Conservation (phyloP, 64 coral and sea anemone species). For the Dendronephthya gigantea region DNA sequence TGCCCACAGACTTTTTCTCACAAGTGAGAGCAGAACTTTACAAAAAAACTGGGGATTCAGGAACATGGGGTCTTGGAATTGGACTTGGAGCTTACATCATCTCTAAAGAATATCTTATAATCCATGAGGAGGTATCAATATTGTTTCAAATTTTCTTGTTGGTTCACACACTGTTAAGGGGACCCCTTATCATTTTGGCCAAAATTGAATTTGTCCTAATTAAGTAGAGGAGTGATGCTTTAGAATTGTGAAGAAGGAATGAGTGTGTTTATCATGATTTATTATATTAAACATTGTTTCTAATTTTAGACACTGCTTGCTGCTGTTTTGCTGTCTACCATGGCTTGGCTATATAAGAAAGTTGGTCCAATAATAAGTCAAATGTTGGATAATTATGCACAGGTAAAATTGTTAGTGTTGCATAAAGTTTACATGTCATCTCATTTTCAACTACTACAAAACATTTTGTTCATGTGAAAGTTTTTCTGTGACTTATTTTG, state of each 20-base stretch:
- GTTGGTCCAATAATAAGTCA: conserved; percentile 47
- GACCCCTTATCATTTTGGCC: too few relatives aligned
- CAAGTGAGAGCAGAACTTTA: neutral
- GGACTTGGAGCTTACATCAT: conserved; percentile 71
- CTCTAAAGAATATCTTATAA: conserved; percentile 69
- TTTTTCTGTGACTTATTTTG: too few relatives aligned
- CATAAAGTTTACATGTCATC: too few relatives aligned
- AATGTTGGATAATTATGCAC: conserved; percentile 51
- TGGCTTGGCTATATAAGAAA: conserved; percentile 41
- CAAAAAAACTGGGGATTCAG: neutral
- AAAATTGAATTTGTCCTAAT: too few relatives aligned
- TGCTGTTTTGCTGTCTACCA: conserved; percentile 52
- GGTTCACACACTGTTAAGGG: too few relatives aligned
- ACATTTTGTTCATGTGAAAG: too few relatives aligned
- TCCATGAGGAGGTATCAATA: conserved; percentile 90
- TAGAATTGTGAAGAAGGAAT: too few relatives aligned
- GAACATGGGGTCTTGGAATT: conserved; percentile 25
- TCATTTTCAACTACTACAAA: too few relatives aligned
- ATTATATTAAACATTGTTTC: too few relatives aligned
- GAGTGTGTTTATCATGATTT: too few relatives aligned
- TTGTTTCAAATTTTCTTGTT: neutral
- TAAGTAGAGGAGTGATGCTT: too few relatives aligned
- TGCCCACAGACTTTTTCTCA: conserved; percentile 1
- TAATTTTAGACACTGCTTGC: conserved; percentile 82
- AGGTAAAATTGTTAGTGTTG: too few relatives aligned